Conservation (phyloP, 2,797 vertebrate species). For the Acrossocheilus wenchowensis region DNA sequence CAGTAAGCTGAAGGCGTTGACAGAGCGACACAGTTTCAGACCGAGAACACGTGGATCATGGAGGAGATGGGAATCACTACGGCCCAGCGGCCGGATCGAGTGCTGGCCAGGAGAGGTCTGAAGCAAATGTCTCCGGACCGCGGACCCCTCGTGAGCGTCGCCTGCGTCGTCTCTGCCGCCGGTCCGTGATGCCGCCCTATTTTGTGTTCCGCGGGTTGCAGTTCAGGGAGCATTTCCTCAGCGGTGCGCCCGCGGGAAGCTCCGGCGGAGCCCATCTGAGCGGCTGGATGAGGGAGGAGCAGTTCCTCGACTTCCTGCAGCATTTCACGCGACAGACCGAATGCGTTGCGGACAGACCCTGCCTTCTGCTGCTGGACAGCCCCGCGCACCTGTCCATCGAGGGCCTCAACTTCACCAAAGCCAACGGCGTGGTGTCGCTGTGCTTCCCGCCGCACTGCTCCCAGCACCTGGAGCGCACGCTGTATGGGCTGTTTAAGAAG, state of each 20-base stretch:
- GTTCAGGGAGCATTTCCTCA: slow-evolving; percentile 31
- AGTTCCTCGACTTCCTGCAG: not conserved
- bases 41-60: slow-evolving; percentile 8
- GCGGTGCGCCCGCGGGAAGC: not conserved
- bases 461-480: not conserved
- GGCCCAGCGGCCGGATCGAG: slow-evolving; percentile 3
- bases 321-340: not conserved
- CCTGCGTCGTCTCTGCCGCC: not conserved
- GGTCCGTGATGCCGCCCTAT: not conserved
- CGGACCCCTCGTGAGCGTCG: not conserved
- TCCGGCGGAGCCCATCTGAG: slow-evolving; percentile 9
- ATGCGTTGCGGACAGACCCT: not conserved
- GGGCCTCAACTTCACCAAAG: not conserved
- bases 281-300: slow-evolving; percentile 36
- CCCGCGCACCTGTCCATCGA: slow-evolving; percentile 15
- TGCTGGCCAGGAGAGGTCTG: not conserved
- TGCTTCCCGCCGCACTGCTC: not conserved
- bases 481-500: not conserved
- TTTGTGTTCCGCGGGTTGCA: slow-evolving; percentile 28
- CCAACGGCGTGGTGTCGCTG: not conserved
- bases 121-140: not conserved
- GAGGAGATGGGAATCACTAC: slow-evolving; percentile 12
- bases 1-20: slow-evolving; percentile 2
- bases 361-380: slow-evolving; percentile 24
- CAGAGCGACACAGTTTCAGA: not conserved